phyloP scores from a whole-genome alignment of 2,113 vertebrate genomes.

The Coracopsis vasa region DNA sequence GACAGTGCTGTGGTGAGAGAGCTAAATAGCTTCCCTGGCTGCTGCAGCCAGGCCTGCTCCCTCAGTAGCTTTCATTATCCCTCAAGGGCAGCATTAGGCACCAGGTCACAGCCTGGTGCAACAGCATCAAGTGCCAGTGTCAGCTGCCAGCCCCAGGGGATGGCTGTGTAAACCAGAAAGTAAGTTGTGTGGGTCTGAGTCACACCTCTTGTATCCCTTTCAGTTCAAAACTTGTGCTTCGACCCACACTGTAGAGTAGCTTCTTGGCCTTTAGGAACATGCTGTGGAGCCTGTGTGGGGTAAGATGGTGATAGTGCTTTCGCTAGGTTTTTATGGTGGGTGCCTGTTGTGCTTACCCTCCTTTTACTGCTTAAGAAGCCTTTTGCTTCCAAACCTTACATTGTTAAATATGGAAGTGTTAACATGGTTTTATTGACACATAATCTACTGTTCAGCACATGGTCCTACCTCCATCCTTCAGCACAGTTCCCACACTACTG shows the following conservation, averaged over 20 bases:
- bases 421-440: not conserved
- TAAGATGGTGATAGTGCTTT: not conserved
- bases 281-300: not conserved
- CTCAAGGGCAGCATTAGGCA: not conserved
- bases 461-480: conserved; percentile 3
- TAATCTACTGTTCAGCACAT: not conserved
- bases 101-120: not conserved
- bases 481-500: not conserved
- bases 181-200: not conserved
- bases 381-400: not conserved
- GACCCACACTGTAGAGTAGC: not conserved
- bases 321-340: not conserved
- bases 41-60: not conserved
- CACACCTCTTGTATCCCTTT: not conserved
- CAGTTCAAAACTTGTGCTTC: not conserved
- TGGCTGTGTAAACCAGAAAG: not conserved
- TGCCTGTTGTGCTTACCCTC: not conserved
- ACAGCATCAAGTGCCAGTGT: not conserved
- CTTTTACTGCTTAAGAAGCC: not conserved
- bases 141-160: not conserved
- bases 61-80: not conserved
- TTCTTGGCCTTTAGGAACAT: not conserved
- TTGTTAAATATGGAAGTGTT: not conserved
- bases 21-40: not conserved
- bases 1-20: accelerated